Evolutionary conservation across 2,888 invertebrate genomes (phyloP).

Genomic region (Synergus gifuensis): DNA sequence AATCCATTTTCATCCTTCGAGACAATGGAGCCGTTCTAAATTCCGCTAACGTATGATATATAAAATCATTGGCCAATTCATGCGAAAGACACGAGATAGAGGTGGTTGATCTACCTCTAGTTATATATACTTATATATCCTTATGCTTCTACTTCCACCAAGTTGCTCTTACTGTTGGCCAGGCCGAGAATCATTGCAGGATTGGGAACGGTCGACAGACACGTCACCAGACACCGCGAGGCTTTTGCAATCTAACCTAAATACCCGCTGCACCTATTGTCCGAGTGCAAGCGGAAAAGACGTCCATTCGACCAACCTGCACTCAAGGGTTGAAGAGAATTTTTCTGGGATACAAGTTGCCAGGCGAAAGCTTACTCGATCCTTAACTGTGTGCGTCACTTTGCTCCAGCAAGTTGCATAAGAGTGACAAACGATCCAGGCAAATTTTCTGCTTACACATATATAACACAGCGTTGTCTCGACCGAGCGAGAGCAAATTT

Average conservation of each 20-base stretch:
- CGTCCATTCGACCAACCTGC: slow-evolving; percentile 27
- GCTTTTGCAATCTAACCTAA: slow-evolving; percentile 67
- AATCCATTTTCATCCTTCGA: slow-evolving; percentile 57
- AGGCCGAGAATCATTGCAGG: slow-evolving; percentile 56
- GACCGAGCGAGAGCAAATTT: not conserved
- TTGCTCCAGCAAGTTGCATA: not conserved
- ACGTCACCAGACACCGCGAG: slow-evolving; percentile 62
- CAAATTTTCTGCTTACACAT: not conserved
- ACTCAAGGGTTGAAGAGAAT: slow-evolving; percentile 29
- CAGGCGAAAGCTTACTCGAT: slow-evolving; percentile 3
- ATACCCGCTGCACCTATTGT: slow-evolving; percentile 62
- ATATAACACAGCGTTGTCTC: not conserved
- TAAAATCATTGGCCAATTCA: slow-evolving; percentile 61
- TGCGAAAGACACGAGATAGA: slow-evolving; percentile 39
- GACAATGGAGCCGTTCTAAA: slow-evolving; percentile 68
- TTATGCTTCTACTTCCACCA: not conserved
- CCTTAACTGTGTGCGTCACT: slow-evolving; percentile 4
- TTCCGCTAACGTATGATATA: slow-evolving; percentile 58
- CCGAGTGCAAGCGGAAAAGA: slow-evolving; percentile 41
- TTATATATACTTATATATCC: not conserved
- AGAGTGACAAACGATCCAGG: slow-evolving; percentile 4
- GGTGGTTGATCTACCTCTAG: not conserved
- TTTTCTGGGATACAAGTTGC: slow-evolving; percentile 5
- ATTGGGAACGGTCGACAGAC: slow-evolving; percentile 50
- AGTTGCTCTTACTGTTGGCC: slow-evolving; percentile 46